Percentiles rank a stretch among this genome's conserved stretches.
phyloP scores from a whole-genome alignment of 2,797 vertebrate genomes.

The Chelmon rostratus region DNA sequence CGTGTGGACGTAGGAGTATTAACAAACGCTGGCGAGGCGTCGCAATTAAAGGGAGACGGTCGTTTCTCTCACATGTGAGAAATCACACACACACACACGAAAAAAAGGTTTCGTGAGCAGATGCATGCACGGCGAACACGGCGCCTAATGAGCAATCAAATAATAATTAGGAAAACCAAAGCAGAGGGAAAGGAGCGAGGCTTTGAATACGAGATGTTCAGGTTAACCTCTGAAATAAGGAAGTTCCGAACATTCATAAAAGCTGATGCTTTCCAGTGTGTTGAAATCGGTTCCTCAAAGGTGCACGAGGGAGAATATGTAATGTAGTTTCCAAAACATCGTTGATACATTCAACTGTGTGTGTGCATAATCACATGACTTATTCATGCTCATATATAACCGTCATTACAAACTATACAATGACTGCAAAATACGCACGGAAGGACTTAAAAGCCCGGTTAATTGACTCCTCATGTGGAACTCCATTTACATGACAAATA shows the following conservation, averaged over 20 bases:
- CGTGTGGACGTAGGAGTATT: conserved; percentile 44
- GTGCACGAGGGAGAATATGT: not conserved
- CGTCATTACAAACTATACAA: conserved; percentile 8
- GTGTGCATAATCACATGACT: not conserved
- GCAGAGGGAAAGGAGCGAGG: conserved; percentile 55
- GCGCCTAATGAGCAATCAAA: conserved; percentile 86
- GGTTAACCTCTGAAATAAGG: conserved; percentile 58
- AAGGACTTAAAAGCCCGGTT: not conserved
- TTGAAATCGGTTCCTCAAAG: not conserved
- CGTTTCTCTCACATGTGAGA: conserved; percentile 57
- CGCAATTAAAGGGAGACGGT: conserved; percentile 74
- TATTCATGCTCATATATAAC: not conserved
- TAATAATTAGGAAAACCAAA: conserved; percentile 84
- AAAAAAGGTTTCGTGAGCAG: conserved; percentile 71
- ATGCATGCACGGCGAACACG: conserved; percentile 70
- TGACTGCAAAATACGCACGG: conserved; percentile 8
- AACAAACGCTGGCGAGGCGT: conserved; percentile 61
- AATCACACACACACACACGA: conserved; percentile 46
- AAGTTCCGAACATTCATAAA: not conserved
- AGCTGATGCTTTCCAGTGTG: not conserved
- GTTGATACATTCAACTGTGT: not conserved
- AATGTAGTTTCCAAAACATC: not conserved
- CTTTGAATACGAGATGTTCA: conserved; percentile 76
- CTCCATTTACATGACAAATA: conserved; percentile 17
- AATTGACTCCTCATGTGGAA: conserved; percentile 4